Percentiles rank a stretch among this genome's conserved stretches.
phyloP scores from a whole-genome alignment of 2,113 vertebrate genomes.

The Oreochromis aureus region DNA sequence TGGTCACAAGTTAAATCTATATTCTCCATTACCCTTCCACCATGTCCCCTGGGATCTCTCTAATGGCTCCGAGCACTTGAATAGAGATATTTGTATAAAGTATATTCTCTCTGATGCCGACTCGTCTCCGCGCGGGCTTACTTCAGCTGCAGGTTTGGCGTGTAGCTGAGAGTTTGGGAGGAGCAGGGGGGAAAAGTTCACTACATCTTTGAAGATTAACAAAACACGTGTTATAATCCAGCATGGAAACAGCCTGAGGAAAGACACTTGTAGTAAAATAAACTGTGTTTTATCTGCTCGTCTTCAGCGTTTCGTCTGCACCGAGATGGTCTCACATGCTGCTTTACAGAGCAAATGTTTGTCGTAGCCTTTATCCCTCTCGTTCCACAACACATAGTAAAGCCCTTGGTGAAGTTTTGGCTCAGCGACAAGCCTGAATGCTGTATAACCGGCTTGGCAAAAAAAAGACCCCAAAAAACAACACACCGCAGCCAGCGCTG shows the following conservation, averaged over 20 bases:
- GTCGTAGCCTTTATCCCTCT: slow-evolving; percentile 35
- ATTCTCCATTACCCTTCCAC: slow-evolving; percentile 65
- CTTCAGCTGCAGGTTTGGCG: slow-evolving; percentile 1
- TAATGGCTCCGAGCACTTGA: slow-evolving; percentile 61
- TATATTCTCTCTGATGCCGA: slow-evolving; percentile 18
- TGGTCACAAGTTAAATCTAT: slow-evolving; percentile 67
- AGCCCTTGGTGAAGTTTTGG: slow-evolving; percentile 21
- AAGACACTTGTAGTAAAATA: slow-evolving; percentile 38
- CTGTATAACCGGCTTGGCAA: slow-evolving; percentile 11
- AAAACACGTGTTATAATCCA: slow-evolving; percentile 41
- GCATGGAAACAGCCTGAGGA: slow-evolving; percentile 21
- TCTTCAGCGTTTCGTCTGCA: slow-evolving; percentile 32
- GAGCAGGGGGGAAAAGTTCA: slow-evolving; percentile 30
- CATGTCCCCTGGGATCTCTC: slow-evolving; percentile 40
- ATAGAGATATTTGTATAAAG: slow-evolving; percentile 39
- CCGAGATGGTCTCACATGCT: slow-evolving; percentile 30
- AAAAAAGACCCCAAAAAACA: background rate
- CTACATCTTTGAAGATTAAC: slow-evolving; percentile 54
- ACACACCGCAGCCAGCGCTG: background rate
- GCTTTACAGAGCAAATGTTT: slow-evolving; percentile 59
- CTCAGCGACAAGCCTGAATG: slow-evolving; percentile 10
- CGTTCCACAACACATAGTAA: slow-evolving; percentile 27
- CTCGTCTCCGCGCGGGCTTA: background rate
- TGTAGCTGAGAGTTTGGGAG: background rate
- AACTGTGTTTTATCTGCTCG: slow-evolving; percentile 30